These are phyloP conservation scores for Toxotes jaculatrix DNA, from an alignment of 2,113 vertebrate genomes.

Conservation along the genomic window DNA sequence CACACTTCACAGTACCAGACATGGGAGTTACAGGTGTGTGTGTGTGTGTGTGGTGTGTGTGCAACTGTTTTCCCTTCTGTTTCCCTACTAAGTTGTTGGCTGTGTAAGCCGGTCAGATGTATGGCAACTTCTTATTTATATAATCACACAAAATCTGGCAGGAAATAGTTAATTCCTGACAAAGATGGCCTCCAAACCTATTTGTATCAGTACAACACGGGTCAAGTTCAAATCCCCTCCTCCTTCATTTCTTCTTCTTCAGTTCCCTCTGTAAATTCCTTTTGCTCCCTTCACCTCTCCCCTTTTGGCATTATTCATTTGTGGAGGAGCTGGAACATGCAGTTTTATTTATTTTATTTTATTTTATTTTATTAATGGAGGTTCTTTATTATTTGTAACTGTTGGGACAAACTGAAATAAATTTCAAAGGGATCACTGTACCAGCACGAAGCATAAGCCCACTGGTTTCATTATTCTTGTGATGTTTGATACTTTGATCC, in stretches of 20 bases:
- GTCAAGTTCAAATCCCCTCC: neutral
- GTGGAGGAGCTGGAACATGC: neutral
- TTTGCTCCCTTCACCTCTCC: neutral
- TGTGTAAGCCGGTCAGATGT: too few relatives aligned
- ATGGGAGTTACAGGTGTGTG: conserved; percentile 42
- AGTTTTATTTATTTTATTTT: neutral
- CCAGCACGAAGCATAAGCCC: neutral
- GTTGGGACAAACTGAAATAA: too few relatives aligned
- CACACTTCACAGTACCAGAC: conserved; percentile 22
- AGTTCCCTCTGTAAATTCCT: neutral
- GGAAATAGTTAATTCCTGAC: neutral
- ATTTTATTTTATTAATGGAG: neutral
- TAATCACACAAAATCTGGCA: neutral
- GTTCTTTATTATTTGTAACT: neutral
- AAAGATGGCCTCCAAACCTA: neutral
- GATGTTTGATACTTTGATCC: neutral
- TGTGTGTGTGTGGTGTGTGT: neutral
- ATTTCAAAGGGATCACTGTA: neutral
- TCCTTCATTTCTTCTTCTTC: neutral
- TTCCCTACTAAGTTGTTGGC: too few relatives aligned
- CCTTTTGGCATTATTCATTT: neutral
- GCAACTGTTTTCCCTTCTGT: conserved; percentile 3
- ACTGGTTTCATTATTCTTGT: neutral
- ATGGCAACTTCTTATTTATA: neutral
- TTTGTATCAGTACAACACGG: neutral